Percentiles rank a stretch among this genome's conserved stretches.
phyloP scores from a whole-genome alignment of 2,797 vertebrate species.

The Sebastes aleutianus region DNA sequence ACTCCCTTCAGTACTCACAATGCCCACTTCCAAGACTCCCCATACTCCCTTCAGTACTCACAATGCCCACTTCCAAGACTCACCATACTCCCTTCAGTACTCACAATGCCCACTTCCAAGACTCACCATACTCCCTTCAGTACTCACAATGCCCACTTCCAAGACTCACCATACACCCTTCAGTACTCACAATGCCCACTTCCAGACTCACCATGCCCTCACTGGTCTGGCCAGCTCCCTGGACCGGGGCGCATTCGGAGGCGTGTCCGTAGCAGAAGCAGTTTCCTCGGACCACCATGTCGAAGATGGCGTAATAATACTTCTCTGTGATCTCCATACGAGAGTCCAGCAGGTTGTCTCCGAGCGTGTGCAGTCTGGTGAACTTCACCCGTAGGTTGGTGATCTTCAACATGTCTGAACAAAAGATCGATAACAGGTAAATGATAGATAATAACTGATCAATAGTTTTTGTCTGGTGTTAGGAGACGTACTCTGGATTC shows the following conservation, averaged over 20 bases:
- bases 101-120: too few relatives aligned
- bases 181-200: too few relatives aligned
- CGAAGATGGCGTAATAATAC: slow-evolving; percentile 95
- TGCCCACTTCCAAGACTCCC: too few relatives aligned
- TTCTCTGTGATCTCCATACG: slow-evolving; percentile 97
- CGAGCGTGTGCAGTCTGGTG: slow-evolving; percentile 91
- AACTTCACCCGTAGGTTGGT: slow-evolving; percentile 95
- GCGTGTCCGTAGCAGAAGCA: slow-evolving; percentile 98
- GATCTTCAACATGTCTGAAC: slow-evolving; percentile 92
- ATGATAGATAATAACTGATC: background rate
- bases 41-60: too few relatives aligned
- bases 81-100: background rate
- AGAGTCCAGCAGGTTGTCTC: slow-evolving; percentile 95
- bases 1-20: too few relatives aligned
- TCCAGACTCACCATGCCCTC: slow-evolving; percentile 91
- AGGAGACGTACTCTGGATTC: slow-evolving; percentile 89
- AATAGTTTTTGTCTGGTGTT: background rate
- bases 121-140: too few relatives aligned
- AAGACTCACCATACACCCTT: too few relatives aligned
- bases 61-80: too few relatives aligned
- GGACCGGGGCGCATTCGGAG: slow-evolving; percentile 90
- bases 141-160: background rate
- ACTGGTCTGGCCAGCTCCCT: slow-evolving; percentile 74
- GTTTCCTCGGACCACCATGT: slow-evolving; percentile 97
- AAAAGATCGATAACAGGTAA: background rate